Conservation (phyloP, 2,113 vertebrate species). For the Rissa tridactyla region DNA sequence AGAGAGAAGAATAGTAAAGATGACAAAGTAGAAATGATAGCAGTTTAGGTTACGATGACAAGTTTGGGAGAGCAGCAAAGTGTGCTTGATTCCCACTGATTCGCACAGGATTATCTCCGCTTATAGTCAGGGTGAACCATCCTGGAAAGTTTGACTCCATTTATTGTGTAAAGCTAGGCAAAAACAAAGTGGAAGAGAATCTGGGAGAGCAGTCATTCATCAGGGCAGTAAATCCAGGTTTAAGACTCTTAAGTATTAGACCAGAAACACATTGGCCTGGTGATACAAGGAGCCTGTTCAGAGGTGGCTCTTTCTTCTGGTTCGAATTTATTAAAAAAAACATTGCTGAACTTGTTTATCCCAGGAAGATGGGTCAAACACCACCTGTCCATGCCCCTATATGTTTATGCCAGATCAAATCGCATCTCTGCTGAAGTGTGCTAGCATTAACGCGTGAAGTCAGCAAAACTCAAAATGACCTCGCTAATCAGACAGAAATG, state of each 20-base stretch:
- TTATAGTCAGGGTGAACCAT: background rate
- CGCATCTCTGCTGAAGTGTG: background rate
- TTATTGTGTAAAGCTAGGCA: background rate
- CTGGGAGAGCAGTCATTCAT: background rate
- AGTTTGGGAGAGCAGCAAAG: background rate
- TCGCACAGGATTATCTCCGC: background rate
- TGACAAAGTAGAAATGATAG: background rate
- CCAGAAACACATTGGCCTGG: background rate
- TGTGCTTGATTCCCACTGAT: background rate
- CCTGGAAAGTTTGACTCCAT: background rate
- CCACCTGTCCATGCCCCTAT: background rate
- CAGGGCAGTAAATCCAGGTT: background rate
- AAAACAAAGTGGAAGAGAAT: background rate
- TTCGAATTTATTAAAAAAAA: background rate
- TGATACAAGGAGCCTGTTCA: background rate
- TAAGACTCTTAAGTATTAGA: background rate
- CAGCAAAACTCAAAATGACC: slow-evolving; percentile 1
- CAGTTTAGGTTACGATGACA: background rate
- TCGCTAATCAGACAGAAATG: background rate
- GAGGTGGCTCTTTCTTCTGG: background rate
- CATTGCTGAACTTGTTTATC: background rate
- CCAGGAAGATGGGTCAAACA: background rate
- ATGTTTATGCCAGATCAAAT: background rate
- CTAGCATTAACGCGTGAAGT: background rate
- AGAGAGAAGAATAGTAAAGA: background rate